Evolutionary conservation across 1,140 invertebrate species (phyloP), one percentile per base, ranked within the genome.

Genomic region (Sminthurides bifidus): DNA sequence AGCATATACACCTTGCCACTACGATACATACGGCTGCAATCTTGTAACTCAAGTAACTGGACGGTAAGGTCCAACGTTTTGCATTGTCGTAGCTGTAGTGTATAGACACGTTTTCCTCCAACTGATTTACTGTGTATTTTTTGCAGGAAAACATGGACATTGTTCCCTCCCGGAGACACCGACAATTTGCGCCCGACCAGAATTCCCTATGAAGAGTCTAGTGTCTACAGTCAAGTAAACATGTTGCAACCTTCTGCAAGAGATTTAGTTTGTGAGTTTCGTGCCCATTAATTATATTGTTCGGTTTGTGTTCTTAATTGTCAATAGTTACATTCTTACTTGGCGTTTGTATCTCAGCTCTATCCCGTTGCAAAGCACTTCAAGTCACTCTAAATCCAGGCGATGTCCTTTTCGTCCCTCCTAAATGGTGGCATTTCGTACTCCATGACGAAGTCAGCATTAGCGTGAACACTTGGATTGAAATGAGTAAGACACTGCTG

Each of bases 341-440:
- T n/a, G n/a, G n/a, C n/a, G n/a, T n/a, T n/a, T n/a, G n/a, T n/a
- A n/a, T n/a, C n/a, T n/a, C n/a, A 48, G 41, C 27, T 21, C 60
- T 80, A 52, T 60, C 51, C 56, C 71, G 65, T 65, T 59, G 59
- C 14, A 63, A 54, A 40, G 78, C 76, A 55, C 76, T 74, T 72
- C 72, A 77, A 29, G 73, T 89, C 19, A 76, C 72, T 21, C 72
- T 96, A 27, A 74, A 83, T 44, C 80, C 87, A 8, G 90, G 89
- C 2, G 87, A 96, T 74, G 82, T 91, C 5, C 71, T 97, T 10
- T 80, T 87, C 67, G 83, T 97, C 1, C 92, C 92, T 8, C 77
- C 78, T 62, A 81, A 86, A 49, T 96, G 92, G 92, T 97, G 92
- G 92, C 92, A 97, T 76, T 93, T 86, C 74, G 92, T 95, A 4